Conservation (phyloP, 1,140 invertebrate genomes). For the Calliphora vicina region DNA sequence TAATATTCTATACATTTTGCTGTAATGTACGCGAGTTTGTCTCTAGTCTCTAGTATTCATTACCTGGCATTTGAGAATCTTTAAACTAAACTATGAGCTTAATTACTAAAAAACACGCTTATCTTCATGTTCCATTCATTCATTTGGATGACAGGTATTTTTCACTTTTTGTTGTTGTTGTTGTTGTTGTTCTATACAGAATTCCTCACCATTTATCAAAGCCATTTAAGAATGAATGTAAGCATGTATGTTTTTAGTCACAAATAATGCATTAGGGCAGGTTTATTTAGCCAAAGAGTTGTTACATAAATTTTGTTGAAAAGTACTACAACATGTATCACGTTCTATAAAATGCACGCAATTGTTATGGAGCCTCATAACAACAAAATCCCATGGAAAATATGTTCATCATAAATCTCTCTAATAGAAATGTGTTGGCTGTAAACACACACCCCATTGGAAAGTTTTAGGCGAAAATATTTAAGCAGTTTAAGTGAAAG, state of each 20-base stretch:
- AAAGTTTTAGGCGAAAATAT: neutral
- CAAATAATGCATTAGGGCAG: conserved; percentile 12
- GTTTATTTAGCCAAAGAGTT: neutral
- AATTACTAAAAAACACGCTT: conserved; percentile 8
- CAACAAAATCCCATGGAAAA: neutral
- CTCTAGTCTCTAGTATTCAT: neutral
- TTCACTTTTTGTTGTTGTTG: neutral
- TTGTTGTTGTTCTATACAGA: neutral
- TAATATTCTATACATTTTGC: neutral
- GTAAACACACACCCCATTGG: neutral
- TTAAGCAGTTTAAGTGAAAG: neutral
- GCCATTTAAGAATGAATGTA: neutral
- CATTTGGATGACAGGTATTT: neutral
- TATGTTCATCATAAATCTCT: neutral
- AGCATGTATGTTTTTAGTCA: neutral
- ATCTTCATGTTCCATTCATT: neutral
- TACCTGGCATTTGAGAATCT: neutral
- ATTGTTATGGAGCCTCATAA: neutral
- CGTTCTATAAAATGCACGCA: neutral
- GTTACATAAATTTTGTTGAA: neutral
- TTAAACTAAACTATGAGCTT: conserved; percentile 6
- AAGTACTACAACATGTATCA: neutral
- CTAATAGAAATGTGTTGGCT: neutral
- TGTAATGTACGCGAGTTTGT: too few species aligned
- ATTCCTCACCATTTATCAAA: neutral